Evolutionary conservation across 2,888 invertebrate genomes (phyloP).

Genomic region (Patella depressa): DNA sequence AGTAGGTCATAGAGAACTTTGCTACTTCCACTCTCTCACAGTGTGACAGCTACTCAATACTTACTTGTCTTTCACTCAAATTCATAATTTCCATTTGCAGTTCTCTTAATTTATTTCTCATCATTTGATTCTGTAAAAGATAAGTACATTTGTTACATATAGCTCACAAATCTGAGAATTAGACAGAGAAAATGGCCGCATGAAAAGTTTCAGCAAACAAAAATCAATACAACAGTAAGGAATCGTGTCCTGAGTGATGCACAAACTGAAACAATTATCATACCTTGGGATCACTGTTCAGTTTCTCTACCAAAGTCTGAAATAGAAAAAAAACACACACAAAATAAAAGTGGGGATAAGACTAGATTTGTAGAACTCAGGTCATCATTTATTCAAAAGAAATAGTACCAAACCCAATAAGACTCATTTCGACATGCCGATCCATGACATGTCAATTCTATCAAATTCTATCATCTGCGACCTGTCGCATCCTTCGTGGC

Average conservation of each 20-base stretch:
- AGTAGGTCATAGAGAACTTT: too few species aligned
- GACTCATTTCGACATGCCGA: too few species aligned
- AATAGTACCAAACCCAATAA: too few species aligned
- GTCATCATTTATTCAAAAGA: too few species aligned
- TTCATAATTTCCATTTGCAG: conserved; percentile 63
- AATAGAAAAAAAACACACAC: conserved; percentile 33
- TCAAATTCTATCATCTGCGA: too few species aligned
- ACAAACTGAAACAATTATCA: conserved; percentile 21
- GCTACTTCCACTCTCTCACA: conserved; percentile 25
- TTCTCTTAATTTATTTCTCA: conserved; percentile 57
- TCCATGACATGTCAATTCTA: too few species aligned
- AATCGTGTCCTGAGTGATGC: conserved; percentile 12
- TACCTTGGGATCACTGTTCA: conserved; percentile 65
- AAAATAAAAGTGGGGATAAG: too few species aligned
- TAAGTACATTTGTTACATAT: conserved; percentile 20
- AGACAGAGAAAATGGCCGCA: conserved; percentile 43
- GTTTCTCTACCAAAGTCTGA: conserved; percentile 62
- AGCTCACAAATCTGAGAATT: not conserved
- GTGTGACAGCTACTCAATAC: conserved; percentile 36
- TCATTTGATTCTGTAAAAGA: conserved; percentile 55
- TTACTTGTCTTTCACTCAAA: conserved; percentile 66
- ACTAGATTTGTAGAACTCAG: too few species aligned
- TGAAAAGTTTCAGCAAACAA: conserved; percentile 56
- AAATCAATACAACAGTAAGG: conserved; percentile 50
- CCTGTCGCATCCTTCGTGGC: too few species aligned